phyloP scores from a whole-genome alignment of 2,113 vertebrate genomes.

The Strix uralensis region DNA sequence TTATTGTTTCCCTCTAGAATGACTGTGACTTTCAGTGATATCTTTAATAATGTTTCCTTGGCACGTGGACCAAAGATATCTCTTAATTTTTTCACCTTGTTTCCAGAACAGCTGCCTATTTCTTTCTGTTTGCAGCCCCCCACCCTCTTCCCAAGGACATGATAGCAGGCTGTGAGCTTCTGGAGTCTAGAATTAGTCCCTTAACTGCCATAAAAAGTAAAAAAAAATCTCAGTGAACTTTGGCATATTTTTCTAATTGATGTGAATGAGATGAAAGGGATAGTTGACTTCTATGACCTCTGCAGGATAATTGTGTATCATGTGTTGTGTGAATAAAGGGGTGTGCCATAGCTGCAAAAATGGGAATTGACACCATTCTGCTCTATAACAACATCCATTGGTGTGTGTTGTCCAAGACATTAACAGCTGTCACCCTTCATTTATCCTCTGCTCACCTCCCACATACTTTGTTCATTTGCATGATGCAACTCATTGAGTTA shows the following conservation, averaged over 20 bases:
- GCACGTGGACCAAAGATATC: neutral
- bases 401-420: neutral
- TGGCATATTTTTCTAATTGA: constrained; percentile 17
- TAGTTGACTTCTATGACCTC: constrained; percentile 10
- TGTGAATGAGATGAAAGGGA: constrained; percentile 5
- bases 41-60: neutral
- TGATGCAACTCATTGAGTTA: neutral
- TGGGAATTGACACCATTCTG: neutral
- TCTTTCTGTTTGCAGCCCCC: neutral
- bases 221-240: neutral
- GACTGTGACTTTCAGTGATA: neutral
- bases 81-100: neutral
- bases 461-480: neutral
- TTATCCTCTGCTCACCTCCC: neutral
- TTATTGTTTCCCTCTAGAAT: neutral
- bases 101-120: neutral
- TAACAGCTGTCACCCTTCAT: neutral
- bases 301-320: neutral
- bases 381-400: neutral
- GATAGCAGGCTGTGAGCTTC: neutral
- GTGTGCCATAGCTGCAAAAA: constrained; percentile 8
- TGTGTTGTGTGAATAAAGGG: neutral
- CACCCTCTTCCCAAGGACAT: rapidly evolving
- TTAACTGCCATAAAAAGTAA: neutral
- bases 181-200: neutral